Conservation (phyloP, 2,888 invertebrate species). For the Drosophila percnosoma region DNA sequence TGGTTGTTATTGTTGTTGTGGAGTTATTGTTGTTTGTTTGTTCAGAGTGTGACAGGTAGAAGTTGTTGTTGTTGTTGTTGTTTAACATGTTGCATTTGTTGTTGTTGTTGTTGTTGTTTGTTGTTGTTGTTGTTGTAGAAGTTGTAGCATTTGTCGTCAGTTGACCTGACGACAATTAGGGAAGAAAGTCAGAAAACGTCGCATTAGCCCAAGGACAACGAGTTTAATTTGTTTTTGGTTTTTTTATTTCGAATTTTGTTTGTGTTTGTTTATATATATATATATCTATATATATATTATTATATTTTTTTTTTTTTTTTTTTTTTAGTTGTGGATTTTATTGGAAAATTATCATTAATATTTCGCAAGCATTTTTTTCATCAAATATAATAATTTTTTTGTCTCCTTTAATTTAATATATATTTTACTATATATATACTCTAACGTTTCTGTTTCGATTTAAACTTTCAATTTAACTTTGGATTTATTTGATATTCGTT, state of each 20-base stretch:
- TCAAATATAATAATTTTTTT: conserved; percentile 62
- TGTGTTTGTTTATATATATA: conserved; percentile 47
- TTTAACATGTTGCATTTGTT: conserved; percentile 64
- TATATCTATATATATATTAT: not conserved
- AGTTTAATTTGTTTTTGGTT: conserved; percentile 48
- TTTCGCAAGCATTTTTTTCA: conserved; percentile 74
- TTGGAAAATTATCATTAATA: conserved; percentile 50
- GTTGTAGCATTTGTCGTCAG: conserved; percentile 85
- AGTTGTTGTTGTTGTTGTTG: conserved; percentile 62
- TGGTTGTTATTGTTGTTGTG: conserved; percentile 57
- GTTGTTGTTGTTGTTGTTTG: conserved; percentile 59
- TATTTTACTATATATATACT: conserved; percentile 14
- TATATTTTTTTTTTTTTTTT: conserved; percentile 4
- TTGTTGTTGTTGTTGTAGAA: conserved; percentile 69
- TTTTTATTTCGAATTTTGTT: conserved; percentile 43
- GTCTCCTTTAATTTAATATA: conserved; percentile 20
- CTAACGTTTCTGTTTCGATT: conserved; percentile 32
- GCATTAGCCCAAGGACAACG: conserved; percentile 85
- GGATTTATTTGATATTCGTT: conserved; percentile 65
- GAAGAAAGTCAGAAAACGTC: conserved; percentile 85
- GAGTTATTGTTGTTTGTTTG: conserved; percentile 69
- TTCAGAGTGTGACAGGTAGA: conserved; percentile 66
- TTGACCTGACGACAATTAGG: conserved; percentile 85
- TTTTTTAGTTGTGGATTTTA: conserved; percentile 31
- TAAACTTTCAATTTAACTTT: conserved; percentile 70